Conservation (phyloP, 2,113 vertebrate species). For the Corapipo altera region DNA sequence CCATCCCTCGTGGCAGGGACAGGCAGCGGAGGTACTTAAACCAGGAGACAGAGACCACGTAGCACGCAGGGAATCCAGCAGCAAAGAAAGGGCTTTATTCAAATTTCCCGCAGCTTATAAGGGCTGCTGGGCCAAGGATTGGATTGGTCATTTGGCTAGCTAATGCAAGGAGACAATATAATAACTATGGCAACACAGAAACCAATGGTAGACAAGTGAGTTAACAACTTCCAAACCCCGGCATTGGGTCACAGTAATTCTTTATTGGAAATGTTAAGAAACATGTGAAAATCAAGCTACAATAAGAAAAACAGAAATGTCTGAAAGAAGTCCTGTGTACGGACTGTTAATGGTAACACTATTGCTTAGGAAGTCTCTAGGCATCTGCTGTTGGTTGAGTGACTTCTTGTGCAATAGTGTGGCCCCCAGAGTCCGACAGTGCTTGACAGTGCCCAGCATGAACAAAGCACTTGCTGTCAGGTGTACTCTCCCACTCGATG, state of each 20-base stretch:
- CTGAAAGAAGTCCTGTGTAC: background rate
- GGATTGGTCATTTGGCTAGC: too few species aligned
- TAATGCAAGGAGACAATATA: too few species aligned
- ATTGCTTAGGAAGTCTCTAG: background rate
- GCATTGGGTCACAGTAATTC: background rate
- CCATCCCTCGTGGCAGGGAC: too few species aligned
- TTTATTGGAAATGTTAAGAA: background rate
- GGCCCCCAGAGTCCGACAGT: background rate
- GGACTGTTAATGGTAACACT: background rate
- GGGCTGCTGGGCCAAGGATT: too few species aligned
- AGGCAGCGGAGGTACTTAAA: too few species aligned
- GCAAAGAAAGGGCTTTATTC: too few species aligned
- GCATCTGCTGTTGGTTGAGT: background rate
- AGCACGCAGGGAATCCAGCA: too few species aligned
- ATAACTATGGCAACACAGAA: too few species aligned
- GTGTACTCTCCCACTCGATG: background rate
- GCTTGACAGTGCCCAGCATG: background rate
- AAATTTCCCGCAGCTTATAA: too few species aligned
- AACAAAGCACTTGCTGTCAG: background rate
- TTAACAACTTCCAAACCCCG: too few species aligned
- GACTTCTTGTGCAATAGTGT: background rate
- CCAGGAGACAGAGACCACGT: too few species aligned
- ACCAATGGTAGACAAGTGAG: too few species aligned
- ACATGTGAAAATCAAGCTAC: background rate
- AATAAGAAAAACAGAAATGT: background rate